These are phyloP conservation scores for Leistus spinibarbis DNA, from an alignment of 2,888 invertebrate genomes.

Conservation along the genomic window DNA sequence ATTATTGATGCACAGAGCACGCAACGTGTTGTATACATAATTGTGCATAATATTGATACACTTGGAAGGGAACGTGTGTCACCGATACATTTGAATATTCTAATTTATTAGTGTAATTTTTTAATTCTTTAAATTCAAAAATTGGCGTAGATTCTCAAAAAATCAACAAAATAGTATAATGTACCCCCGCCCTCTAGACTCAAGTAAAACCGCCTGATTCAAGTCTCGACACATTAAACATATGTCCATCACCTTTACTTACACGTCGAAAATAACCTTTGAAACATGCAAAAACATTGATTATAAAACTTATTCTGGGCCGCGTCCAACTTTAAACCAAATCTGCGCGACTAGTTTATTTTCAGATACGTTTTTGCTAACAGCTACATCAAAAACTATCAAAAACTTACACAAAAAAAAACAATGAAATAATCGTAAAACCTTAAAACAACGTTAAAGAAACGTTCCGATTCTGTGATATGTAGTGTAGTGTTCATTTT, in stretches of 20 bases:
- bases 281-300: slow-evolving; percentile 12
- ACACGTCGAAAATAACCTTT: slow-evolving; percentile 16
- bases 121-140: too few relatives aligned
- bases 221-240: slow-evolving; percentile 12
- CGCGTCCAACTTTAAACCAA: slow-evolving; percentile 7
- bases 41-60: too few relatives aligned
- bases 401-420: background rate
- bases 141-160: background rate
- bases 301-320: slow-evolving; percentile 9
- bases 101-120: too few relatives aligned
- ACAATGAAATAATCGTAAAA: background rate
- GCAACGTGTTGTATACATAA: too few relatives aligned
- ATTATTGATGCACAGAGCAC: too few relatives aligned
- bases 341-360: slow-evolving; percentile 19
- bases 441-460: background rate
- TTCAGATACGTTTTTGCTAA: slow-evolving; percentile 3
- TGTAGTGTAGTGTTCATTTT: background rate
- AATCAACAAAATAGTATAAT: background rate
- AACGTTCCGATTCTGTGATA: background rate
- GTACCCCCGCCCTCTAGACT: background rate
- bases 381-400: background rate
- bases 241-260: slow-evolving; percentile 14
- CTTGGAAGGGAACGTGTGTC: too few relatives aligned
- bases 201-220: background rate
- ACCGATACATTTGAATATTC: too few relatives aligned